Evolutionary conservation across 2,888 invertebrate species (phyloP).

Genomic region (Zygaena filipendulae): DNA sequence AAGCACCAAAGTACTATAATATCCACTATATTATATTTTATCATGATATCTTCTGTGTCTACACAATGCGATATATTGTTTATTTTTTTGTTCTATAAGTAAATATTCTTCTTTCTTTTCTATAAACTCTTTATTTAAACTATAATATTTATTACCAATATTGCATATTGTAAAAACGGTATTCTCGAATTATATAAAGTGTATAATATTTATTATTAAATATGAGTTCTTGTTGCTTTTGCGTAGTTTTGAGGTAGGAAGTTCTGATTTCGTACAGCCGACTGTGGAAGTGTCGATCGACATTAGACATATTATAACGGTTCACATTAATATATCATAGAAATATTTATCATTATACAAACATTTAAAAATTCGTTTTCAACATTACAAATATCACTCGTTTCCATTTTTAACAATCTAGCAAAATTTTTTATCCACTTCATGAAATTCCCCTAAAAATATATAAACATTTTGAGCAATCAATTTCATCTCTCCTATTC

Average conservation of each 20-base stretch:
- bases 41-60: too few relatives aligned
- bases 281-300: slow-evolving; percentile 10
- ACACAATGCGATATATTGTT: too few relatives aligned
- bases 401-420: slow-evolving; percentile 54
- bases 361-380: slow-evolving; percentile 61
- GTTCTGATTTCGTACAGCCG: slow-evolving; percentile 34
- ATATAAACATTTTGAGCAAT: slow-evolving; percentile 69
- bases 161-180: slow-evolving; percentile 53
- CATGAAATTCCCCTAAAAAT: slow-evolving; percentile 62
- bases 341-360: slow-evolving; percentile 26
- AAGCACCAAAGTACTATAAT: slow-evolving; percentile 45
- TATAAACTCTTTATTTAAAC: slow-evolving; percentile 61
- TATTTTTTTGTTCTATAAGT: slow-evolving; percentile 30
- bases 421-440: slow-evolving; percentile 60
- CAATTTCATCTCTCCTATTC: slow-evolving; percentile 63
- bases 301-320: too few relatives aligned
- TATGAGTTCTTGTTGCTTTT: slow-evolving; percentile 37
- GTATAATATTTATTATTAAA: slow-evolving; percentile 45
- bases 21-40: background rate
- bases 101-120: slow-evolving; percentile 43
- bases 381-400: slow-evolving; percentile 61
- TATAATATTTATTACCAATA: slow-evolving; percentile 51
- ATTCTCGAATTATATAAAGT: slow-evolving; percentile 47
- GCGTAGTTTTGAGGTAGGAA: slow-evolving; percentile 65
- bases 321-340: background rate